These are phyloP conservation scores for Dasyprocta punctata DNA, from an alignment of 2,113 vertebrate genomes.

Conservation along the genomic window DNA sequence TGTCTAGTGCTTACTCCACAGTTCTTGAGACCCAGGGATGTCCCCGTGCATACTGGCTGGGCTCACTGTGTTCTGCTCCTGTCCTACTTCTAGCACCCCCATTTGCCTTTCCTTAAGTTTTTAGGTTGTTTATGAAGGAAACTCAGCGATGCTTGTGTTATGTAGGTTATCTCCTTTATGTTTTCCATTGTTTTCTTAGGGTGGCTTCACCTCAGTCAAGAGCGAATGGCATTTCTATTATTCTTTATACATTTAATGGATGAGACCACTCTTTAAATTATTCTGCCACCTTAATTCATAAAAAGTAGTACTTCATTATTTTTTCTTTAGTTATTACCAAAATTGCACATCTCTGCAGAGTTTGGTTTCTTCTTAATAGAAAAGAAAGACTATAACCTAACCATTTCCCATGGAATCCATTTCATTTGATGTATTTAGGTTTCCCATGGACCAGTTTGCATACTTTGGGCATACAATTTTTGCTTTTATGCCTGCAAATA, in stretches of 20 bases:
- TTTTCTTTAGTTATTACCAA: constrained; percentile 31
- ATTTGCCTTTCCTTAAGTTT: neutral
- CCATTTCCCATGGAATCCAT: constrained; percentile 33
- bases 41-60: neutral
- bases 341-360: neutral
- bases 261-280: neutral
- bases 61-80: neutral
- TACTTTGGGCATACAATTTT: neutral
- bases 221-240: neutral
- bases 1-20: neutral
- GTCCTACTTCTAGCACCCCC: neutral
- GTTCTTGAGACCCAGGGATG: neutral
- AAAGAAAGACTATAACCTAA: constrained; percentile 28
- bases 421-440: constrained; percentile 46
- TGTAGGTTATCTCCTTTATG: neutral
- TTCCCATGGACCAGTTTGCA: neutral
- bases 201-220: neutral
- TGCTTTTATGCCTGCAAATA: constrained; percentile 13
- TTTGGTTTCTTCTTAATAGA: constrained; percentile 37
- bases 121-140: constrained; percentile 28
- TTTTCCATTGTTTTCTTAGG: constrained; percentile 19
- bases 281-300: constrained; percentile 6
- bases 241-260: neutral
- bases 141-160: neutral
- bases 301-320: neutral